Base-by-base conservation (phyloP, 2,113 vertebrate species). In the Ammospiza caudacuta region DNA sequence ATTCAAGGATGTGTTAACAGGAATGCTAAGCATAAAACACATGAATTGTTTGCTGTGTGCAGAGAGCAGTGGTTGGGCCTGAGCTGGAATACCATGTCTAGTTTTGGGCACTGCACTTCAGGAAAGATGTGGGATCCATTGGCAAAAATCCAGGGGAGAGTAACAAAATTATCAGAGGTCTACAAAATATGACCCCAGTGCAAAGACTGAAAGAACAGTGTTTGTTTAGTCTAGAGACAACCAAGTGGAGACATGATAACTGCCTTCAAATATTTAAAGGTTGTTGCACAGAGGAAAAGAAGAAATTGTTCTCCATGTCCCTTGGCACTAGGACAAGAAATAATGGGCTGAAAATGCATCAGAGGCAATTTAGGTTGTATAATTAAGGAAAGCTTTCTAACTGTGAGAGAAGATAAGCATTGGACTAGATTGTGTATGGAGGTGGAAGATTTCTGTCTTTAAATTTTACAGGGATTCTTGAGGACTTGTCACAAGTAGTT, bases 221-320 rank as follows among this genome's bases (percentile, higher is more conserved):
- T 96, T 96, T 97, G 92, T 97, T 97, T 97, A 97, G 96, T 97
- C 96, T 97, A 92, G 64, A 81, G 86, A 93, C 35, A 33, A 70
- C 86, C 63, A 47, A 94, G 37, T 64, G 72, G 89, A 95, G 88
- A 95, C 79, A 86, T 77, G 83, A 89, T 97, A 95, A 86, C 83
- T 78, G 83, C 59, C 80, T 87, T 95, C 83, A 92, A 92, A 70
- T 95, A 96, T 93, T 89, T 92, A 57, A 94, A 96, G 95, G 94
- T 97, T 97, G 68, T 83, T 95, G 39, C 76, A 92, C 87, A 81
- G 75, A 93, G 86, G 86, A 95, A 92, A 82, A 92, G 43, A 89
- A 96, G 59, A 96, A 93, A 90, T 93, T 93, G 91, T 96, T 97
- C 76, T 92, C 61, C 77, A 5, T 81, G 59, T 93, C 35, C 68